Base-by-base conservation (phyloP, 2,888 invertebrate genomes). In the Pterostichus niger region DNA sequence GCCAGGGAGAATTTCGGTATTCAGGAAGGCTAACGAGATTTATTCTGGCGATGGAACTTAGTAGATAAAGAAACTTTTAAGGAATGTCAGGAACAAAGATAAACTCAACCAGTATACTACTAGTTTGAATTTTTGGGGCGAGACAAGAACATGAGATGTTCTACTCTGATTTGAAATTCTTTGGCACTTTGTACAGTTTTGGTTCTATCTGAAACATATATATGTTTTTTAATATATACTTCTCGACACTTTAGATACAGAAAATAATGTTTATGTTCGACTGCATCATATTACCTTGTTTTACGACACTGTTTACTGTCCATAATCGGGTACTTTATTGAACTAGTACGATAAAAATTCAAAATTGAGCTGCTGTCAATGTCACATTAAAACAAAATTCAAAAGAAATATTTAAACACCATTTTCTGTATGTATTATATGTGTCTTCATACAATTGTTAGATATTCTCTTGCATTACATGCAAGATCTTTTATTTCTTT, bases 101-200 rank as follows among this genome's bases (percentile, higher is more conserved):
- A 49, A 49, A 49, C 11, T 49, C 49, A 13, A 49, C 9, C 49
- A n/a, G 49, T 49, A 49, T 49, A 49, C 13, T 49, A 49, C 6
- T 49, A n/a, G 6, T 49, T 13, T 49, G 49, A 49, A 49, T 49
- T 49, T 49, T 49, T 49, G 49, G 11, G 49, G 49, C 49, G n/a
- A 11, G 6, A 49, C 49, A 49, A 49, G 49, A 40, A 49, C 13
- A 49, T 11, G n/a, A n/a, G 49, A 49, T 13, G 6, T n/a, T 49
- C 17, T 44, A 68, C 68, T 68, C 17, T 40, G 44, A 68, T 35
- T 68, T 68, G 33, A 68, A 68, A 35, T 44, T 68, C 33, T 68
- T 15, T 3, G 15, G 6, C n/a, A 68, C 68, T 44, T 68, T 35
- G 68, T 6, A 68, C 13, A 31, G 33, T 31, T 33, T n/a, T 61